These are phyloP conservation scores for Dasypogon diadema DNA, from an alignment of 2,888 invertebrate genomes.

Conservation along the genomic window DNA sequence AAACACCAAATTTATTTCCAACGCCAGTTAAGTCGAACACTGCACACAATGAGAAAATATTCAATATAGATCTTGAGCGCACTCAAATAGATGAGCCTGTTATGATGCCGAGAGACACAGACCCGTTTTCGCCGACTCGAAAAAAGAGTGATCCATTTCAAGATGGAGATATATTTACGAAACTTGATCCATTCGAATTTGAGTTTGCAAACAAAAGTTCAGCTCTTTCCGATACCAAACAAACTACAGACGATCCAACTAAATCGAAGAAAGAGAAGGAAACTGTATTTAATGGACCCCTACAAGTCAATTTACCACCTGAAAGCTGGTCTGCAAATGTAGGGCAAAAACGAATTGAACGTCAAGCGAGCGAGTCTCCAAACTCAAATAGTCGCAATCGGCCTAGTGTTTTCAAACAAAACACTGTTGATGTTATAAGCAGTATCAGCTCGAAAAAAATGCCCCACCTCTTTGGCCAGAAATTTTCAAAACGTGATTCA, in stretches of 20 bases:
- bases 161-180: slow-evolving; percentile 67
- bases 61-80: slow-evolving; percentile 62
- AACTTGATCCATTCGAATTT: slow-evolving; percentile 67
- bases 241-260: slow-evolving; percentile 63
- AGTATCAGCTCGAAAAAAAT: slow-evolving; percentile 68
- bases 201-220: slow-evolving; percentile 56
- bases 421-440: slow-evolving; percentile 69
- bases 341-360: slow-evolving; percentile 58
- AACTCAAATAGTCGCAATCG: slow-evolving; percentile 59
- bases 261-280: slow-evolving; percentile 63
- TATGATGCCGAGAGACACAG: slow-evolving; percentile 67
- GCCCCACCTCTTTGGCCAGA: slow-evolving; percentile 68
- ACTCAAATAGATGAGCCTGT: slow-evolving; percentile 65
- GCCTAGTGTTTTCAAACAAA: slow-evolving; percentile 65
- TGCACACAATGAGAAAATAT: slow-evolving; percentile 49
- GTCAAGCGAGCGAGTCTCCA: slow-evolving; percentile 59
- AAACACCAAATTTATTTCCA: slow-evolving; percentile 57
- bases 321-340: slow-evolving; percentile 67
- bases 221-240: slow-evolving; percentile 60
- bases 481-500: slow-evolving; percentile 68
- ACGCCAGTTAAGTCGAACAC: slow-evolving; percentile 49
- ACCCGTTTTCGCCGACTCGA: slow-evolving; percentile 68
- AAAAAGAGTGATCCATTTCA: slow-evolving; percentile 78
- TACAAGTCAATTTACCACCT: slow-evolving; percentile 78
- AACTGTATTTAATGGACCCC: slow-evolving; percentile 74